A percentile compares a stretch with the other conserved stretches of the same genome.
Conservation (phyloP, 2,888 invertebrate genomes). For the Hydrotaea cyrtoneurina region DNA sequence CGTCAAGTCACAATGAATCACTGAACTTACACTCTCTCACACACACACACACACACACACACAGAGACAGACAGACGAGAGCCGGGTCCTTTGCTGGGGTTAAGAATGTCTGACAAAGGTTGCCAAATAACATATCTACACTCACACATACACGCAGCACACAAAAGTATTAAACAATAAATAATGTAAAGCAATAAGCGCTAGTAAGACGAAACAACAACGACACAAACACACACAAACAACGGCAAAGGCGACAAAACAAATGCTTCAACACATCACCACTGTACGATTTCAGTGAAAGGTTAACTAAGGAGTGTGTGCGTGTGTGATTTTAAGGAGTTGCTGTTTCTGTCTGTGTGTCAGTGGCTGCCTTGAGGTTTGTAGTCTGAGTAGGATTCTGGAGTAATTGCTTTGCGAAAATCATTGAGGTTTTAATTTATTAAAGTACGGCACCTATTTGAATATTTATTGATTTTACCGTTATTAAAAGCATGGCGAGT, state of each 20-base stretch:
- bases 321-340: neutral
- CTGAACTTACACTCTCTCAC: constrained; percentile 30
- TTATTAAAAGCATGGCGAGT: too few relatives aligned
- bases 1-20: constrained; percentile 52
- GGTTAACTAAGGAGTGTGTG: constrained; percentile 8
- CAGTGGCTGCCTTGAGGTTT: neutral
- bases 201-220: constrained; percentile 29
- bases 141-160: constrained; percentile 28
- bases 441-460: neutral
- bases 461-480: neutral
- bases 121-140: constrained; percentile 33
- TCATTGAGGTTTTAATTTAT: constrained; percentile 38
- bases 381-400: neutral
- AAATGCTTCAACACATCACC: constrained; percentile 49
- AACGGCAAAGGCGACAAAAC: constrained; percentile 38
- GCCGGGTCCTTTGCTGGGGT: neutral
- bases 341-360: neutral
- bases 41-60: constrained; percentile 29
- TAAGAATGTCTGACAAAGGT: constrained; percentile 46
- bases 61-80: neutral
- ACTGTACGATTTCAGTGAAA: neutral
- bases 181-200: constrained; percentile 53
- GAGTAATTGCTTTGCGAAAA: neutral
- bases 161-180: constrained; percentile 52
- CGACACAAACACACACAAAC: constrained; percentile 18